Conservation (phyloP, 2,888 invertebrate genomes). For the Drosophila basisetae region DNA sequence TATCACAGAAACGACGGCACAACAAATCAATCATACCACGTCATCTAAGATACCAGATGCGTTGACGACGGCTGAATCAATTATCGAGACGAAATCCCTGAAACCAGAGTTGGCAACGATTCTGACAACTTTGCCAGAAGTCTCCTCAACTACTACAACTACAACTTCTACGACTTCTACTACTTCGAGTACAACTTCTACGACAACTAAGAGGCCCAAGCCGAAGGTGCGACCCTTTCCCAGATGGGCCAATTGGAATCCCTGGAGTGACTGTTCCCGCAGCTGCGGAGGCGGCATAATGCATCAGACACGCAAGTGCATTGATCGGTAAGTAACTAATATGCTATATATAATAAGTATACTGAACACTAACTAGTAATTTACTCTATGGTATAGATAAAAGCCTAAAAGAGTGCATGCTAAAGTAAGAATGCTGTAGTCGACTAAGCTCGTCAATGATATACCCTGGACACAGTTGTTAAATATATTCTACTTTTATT, state of each 20-base stretch:
- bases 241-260: conserved; percentile 93
- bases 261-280: conserved; percentile 92
- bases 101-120: conserved; percentile 12
- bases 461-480: background rate
- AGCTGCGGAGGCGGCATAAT: conserved; percentile 93
- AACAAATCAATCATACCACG: background rate
- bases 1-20: conserved; percentile 11
- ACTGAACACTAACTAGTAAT: background rate
- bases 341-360: background rate
- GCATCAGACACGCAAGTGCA: conserved; percentile 83
- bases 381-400: background rate
- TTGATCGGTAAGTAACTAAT: conserved; percentile 78
- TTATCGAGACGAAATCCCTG: conserved; percentile 11
- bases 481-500: background rate
- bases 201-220: conserved; percentile 64
- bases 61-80: conserved; percentile 21
- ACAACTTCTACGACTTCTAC: background rate
- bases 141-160: conserved; percentile 8
- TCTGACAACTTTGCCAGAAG: conserved; percentile 19
- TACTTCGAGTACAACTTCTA: conserved; percentile 42
- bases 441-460: background rate
- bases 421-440: background rate
- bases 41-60: conserved; percentile 6
- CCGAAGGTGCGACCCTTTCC: conserved; percentile 79
- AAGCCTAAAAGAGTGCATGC: background rate